A percentile compares a stretch with the other conserved stretches of the same genome.
Conservation (phyloP, 2,113 vertebrate species). For the Galemys pyrenaicus region DNA sequence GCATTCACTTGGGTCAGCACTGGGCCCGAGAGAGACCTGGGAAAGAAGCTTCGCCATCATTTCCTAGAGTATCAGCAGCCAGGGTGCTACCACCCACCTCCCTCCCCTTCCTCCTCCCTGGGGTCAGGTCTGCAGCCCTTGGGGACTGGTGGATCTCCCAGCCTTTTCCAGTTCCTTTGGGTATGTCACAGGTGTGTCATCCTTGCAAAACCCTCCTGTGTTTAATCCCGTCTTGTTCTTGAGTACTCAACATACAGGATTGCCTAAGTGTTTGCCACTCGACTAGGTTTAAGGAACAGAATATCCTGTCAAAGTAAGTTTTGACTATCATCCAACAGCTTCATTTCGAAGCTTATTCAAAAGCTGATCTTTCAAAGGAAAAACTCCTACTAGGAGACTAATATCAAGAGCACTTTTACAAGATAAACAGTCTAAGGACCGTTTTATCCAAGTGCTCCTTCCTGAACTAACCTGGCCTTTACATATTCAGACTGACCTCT, state of each 20-base stretch:
- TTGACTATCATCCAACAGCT: not conserved
- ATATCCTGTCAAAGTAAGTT: not conserved
- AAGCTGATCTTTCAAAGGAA: not conserved
- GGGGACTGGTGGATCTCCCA: not conserved
- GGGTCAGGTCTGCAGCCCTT: not conserved
- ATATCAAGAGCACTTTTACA: not conserved
- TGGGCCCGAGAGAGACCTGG: not conserved
- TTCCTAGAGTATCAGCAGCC: not conserved
- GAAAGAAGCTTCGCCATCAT: not conserved
- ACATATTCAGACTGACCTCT: slow-evolving; percentile 24
- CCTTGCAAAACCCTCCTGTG: not conserved
- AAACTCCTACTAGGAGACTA: not conserved
- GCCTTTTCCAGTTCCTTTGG: not conserved
- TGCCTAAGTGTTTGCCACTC: not conserved
- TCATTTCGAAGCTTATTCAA: slow-evolving; percentile 1
- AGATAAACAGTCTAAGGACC: not conserved
- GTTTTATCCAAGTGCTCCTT: not conserved
- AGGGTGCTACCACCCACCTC: rapidly evolving
- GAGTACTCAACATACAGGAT: not conserved
- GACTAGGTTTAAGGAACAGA: not conserved
- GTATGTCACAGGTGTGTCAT: too few species aligned
- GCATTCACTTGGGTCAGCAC: rapidly evolving
- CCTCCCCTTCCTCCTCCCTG: not conserved
- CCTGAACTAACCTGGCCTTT: not conserved
- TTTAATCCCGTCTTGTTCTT: not conserved